A percentile compares a stretch with the other conserved stretches of the same genome.
Conservation (phyloP, 2,888 invertebrate genomes). For the Orthosia cruda region DNA sequence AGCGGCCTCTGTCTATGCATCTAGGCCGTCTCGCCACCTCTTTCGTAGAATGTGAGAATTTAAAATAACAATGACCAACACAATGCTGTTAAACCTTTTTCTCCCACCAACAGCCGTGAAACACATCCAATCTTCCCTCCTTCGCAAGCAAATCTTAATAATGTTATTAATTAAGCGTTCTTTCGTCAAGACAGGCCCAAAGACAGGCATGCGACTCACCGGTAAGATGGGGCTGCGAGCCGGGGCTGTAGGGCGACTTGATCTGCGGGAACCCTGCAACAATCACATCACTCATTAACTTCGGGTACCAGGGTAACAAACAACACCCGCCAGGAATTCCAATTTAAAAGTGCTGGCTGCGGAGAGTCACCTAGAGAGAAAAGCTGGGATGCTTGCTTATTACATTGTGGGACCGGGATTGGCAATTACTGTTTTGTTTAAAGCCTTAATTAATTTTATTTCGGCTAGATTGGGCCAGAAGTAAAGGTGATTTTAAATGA, state of each 20-base stretch:
- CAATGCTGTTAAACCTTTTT: too few relatives aligned
- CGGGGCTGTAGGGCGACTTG: slow-evolving; percentile 93
- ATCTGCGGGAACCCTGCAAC: slow-evolving; percentile 93
- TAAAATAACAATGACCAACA: too few relatives aligned
- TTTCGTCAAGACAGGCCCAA: slow-evolving; percentile 47
- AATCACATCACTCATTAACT: slow-evolving; percentile 82
- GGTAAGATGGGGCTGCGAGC: slow-evolving; percentile 92
- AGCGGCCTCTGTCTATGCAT: too few relatives aligned
- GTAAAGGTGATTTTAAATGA: background rate
- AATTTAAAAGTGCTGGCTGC: slow-evolving; percentile 59
- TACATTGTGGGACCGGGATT: slow-evolving; percentile 9
- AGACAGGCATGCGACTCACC: slow-evolving; percentile 83
- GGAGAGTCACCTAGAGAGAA: slow-evolving; percentile 7
- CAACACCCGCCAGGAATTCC: slow-evolving; percentile 73
- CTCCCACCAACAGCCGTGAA: background rate
- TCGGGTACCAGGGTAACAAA: slow-evolving; percentile 66
- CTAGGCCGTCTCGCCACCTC: too few relatives aligned
- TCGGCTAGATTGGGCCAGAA: background rate
- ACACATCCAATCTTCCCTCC: slow-evolving; percentile 11
- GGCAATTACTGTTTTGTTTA: slow-evolving; percentile 22
- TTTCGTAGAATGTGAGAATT: background rate
- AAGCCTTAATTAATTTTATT: background rate
- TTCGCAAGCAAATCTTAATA: slow-evolving; percentile 42
- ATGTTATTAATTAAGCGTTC: slow-evolving; percentile 13
- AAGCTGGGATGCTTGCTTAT: background rate